Base-by-base conservation (phyloP, 1,140 invertebrate species). In the Bombus waltoni region DNA sequence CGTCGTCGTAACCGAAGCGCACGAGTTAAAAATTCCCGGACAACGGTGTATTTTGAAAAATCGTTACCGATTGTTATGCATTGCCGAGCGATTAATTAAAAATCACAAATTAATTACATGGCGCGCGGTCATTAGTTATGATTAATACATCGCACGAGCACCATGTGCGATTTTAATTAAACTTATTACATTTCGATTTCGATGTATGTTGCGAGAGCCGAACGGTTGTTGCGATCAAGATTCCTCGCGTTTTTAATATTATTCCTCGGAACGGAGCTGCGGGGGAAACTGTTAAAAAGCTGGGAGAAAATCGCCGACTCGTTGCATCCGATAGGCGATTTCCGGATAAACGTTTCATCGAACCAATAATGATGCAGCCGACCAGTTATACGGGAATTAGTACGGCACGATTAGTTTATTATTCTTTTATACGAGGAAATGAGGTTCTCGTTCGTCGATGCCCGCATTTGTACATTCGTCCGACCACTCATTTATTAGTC, bases 361-460 rank as follows among this genome's bases (percentile, higher is more conserved):
- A 83, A 40, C 77, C 88, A 59, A 91, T 91, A 91, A 91, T 89
- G 87, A 91, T 70, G 84, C 73, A 40, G 72, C 53, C 88, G 81
- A 82, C 77, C 80, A 88, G 72, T 90, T 88, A 88, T 72, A 86
- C 80, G 83, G 84, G 84, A 86, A 90, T 91, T 88, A 88, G 89
- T 80, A 70, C 66, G 81, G 68, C 74, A 84, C 85, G 89, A 90
- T 89, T 83, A 93, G 92, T 92, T 93, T 93, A 93, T 94, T 93
- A 94, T 93, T 90, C 92, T 94, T 94, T 93, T 93, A 94, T 90
- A 87, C 83, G 90, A 76, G 89, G 91, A 93, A 94, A 93, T 93
- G 92, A 93, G 88, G 89, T 92, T 87, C 85, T 88, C 89, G 88
- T 89, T 89, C 82, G 79, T 84, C 87, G 81, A 85, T 83, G 40